Base-by-base conservation (phyloP, 2,797 vertebrate species). In the Gobio occitaniae region DNA sequence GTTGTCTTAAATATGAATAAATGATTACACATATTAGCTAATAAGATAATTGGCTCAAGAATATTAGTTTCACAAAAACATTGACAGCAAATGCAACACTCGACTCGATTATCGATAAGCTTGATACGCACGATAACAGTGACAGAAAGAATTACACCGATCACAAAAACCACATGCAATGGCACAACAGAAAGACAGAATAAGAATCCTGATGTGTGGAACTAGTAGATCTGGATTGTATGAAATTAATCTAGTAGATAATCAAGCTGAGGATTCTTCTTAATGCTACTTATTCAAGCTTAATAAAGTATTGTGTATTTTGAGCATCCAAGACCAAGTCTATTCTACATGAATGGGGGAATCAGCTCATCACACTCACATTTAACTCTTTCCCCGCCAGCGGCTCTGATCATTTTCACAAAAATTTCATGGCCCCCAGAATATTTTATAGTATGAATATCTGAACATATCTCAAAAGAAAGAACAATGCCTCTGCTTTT, bases 161-260 rank as follows among this genome's bases (percentile, higher is more conserved):
- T 70, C 41, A 84, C 72, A 83, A 61, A 32, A 56, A 86, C 78
- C 36, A 61, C 89, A 89, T 88, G 86, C 84, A 86, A 56, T 25
- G 63, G 80, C 59, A 82, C 36, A 74, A 48, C 56, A 54, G 38
- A 84, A 83, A 78, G 83, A 82, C 21, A 66, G 82, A 89, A 86
- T 71, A 84, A 84, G 86, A 89, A 89, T 89, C 89, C 87, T 89
- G 89, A 89, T 89, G 89, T 84, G 76, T 86, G 47, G 13, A 75
- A n/a, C 41, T 65, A 6, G 9, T 16, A 13, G 17, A 2, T 38
- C 25, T 41, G 44, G 47, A 66, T n/a, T 65, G 6, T 41, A 7
- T 72, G 0, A 63, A 29, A 19, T 50, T 25, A 44, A 56, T 70
- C 29, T 17, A 29, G 13, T 48, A 19, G 8, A 63, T 16, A 25